Evolutionary conservation across 2,797 vertebrate species (phyloP).

Genomic region (Hylomyscus alleni): DNA sequence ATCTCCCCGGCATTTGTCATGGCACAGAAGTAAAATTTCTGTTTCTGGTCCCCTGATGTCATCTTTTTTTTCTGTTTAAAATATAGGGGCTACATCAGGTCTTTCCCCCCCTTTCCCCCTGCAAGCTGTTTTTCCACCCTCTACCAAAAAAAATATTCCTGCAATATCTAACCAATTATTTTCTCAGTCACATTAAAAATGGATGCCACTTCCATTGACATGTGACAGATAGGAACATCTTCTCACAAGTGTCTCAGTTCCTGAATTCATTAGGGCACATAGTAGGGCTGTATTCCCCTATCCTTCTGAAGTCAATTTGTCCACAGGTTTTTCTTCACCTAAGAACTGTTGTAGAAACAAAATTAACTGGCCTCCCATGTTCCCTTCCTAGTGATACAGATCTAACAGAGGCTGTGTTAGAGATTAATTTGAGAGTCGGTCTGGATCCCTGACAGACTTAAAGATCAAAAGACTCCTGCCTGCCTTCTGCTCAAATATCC

Average conservation of each 20-base stretch:
- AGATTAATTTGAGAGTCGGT: neutral
- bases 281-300: slow-evolving; percentile 24
- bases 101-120: neutral
- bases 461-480: neutral
- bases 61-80: slow-evolving; percentile 80
- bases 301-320: neutral
- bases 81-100: slow-evolving; percentile 70
- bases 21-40: slow-evolving; percentile 74
- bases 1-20: slow-evolving; percentile 78
- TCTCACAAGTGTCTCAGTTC: neutral
- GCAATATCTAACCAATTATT: slow-evolving; percentile 80
- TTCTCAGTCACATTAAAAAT: slow-evolving; percentile 82
- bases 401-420: neutral
- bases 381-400: neutral
- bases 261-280: neutral
- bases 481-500: neutral
- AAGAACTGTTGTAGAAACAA: neutral
- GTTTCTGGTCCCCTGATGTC: slow-evolving; percentile 70
- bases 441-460: neutral
- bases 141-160: slow-evolving; percentile 7
- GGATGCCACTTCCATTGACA: slow-evolving; percentile 66
- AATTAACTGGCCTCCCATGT: neutral
- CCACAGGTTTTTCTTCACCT: neutral
- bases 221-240: neutral
- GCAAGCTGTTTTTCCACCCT: slow-evolving; percentile 53